Percentiles rank a stretch among this genome's conserved stretches.
Evolutionary conservation across 1,140 invertebrate genomes (phyloP).

Genomic region (Dysdera silvatica): DNA sequence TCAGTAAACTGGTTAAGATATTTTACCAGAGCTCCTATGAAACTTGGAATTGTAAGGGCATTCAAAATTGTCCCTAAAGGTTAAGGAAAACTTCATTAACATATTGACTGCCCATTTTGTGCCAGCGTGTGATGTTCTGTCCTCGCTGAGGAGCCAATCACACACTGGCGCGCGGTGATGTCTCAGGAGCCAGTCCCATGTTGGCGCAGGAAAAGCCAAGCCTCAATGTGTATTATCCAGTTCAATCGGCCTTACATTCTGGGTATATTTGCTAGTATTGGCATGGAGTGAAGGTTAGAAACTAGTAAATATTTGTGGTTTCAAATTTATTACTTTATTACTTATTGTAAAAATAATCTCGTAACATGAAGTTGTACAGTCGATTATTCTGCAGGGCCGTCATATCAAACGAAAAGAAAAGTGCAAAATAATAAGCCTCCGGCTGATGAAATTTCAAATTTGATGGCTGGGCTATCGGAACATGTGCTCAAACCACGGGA

Average conservation of each 20-base stretch:
- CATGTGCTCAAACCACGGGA: neutral
- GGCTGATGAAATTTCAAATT: neutral
- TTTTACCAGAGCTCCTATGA: too few species aligned
- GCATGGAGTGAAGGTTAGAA: constrained; percentile 1
- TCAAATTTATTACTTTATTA: constrained; percentile 2
- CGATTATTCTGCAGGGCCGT: neutral
- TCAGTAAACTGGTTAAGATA: too few species aligned
- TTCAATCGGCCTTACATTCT: neutral
- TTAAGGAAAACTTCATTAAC: too few species aligned
- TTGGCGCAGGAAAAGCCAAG: neutral
- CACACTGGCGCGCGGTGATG: neutral
- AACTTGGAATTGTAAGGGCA: too few species aligned
- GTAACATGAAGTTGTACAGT: neutral
- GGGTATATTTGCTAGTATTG: neutral
- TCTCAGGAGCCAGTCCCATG: constrained; percentile 7
- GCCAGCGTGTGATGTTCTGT: neutral
- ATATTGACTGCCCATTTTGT: neutral
- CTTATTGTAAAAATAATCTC: constrained; percentile 1
- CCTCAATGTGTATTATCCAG: neutral
- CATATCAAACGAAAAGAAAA: neutral
- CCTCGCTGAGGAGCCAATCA: neutral
- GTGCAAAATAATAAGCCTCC: neutral
- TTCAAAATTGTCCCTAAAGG: too few species aligned
- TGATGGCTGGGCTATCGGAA: neutral
- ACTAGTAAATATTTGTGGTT: neutral